A percentile compares a stretch with the other conserved stretches of the same genome.
phyloP scores from a whole-genome alignment of 2,797 vertebrate species.

The Valencia hispanica region DNA sequence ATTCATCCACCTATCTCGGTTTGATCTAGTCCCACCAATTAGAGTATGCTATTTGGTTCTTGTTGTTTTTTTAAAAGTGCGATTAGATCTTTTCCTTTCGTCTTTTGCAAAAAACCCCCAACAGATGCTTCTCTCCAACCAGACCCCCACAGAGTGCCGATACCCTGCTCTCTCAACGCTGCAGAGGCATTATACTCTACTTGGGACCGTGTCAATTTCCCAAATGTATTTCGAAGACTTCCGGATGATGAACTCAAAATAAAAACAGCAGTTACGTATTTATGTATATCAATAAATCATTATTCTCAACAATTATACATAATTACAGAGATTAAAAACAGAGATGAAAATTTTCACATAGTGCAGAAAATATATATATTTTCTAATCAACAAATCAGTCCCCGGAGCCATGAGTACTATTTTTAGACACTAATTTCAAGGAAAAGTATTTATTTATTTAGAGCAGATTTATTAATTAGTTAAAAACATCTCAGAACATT shows the following conservation, averaged over 20 bases:
- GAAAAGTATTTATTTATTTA: not conserved
- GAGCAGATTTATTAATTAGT: too few relatives aligned
- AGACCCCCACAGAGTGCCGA: constrained; percentile 20
- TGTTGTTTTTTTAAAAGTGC: constrained; percentile 5
- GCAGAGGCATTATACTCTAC: constrained; percentile 59
- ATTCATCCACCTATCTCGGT: constrained; percentile 40
- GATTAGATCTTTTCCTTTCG: not conserved
- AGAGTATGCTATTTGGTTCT: too few relatives aligned
- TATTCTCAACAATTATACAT: too few relatives aligned
- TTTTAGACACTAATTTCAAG: too few relatives aligned
- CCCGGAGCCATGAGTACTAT: too few relatives aligned
- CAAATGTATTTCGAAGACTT: not conserved
- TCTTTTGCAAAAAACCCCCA: not conserved
- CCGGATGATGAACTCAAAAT: constrained; percentile 40
- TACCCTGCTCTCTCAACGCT: constrained; percentile 38
- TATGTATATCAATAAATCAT: too few relatives aligned
- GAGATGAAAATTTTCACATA: too few relatives aligned
- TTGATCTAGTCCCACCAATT: constrained; percentile 40
- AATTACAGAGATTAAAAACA: too few relatives aligned
- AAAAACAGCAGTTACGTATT: constrained; percentile 13
- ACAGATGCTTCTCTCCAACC: constrained; percentile 10
- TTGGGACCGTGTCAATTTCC: constrained; percentile 52
- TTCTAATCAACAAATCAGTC: too few relatives aligned
- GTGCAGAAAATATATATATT: too few relatives aligned
- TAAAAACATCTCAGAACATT: too few relatives aligned